Conservation (phyloP, 2,797 vertebrate genomes). For the Myripristis murdjan region DNA sequence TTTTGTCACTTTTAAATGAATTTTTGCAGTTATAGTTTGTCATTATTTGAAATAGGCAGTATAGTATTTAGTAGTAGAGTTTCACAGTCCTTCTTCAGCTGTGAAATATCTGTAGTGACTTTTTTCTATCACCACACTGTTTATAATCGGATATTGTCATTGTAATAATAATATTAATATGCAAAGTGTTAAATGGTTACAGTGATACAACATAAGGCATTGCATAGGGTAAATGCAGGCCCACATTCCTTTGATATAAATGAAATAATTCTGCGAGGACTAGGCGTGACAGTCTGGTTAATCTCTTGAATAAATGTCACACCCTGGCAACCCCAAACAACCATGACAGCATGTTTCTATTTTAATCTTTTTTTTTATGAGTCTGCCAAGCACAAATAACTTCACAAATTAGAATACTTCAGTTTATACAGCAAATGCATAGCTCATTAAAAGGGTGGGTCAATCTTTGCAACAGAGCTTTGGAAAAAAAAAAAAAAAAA, state of each 20-base stretch:
- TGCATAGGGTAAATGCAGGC: too few species aligned
- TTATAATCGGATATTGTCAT: too few species aligned
- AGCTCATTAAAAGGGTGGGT: slow-evolving; percentile 35
- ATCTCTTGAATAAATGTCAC: slow-evolving; percentile 26
- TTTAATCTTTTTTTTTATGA: slow-evolving; percentile 41
- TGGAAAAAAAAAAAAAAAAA: slow-evolving; percentile 25
- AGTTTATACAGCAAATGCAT: slow-evolving; percentile 23
- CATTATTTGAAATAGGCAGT: too few species aligned
- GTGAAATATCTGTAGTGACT: too few species aligned
- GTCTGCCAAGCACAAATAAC: slow-evolving; percentile 20
- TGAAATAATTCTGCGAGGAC: slow-evolving; percentile 4
- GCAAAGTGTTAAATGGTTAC: too few species aligned
- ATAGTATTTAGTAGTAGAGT: too few species aligned
- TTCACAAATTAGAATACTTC: slow-evolving; percentile 30
- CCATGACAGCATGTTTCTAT: slow-evolving; percentile 29
- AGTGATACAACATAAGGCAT: too few species aligned
- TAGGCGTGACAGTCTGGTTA: not conserved
- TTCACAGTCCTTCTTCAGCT: too few species aligned
- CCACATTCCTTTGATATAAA: slow-evolving; percentile 1
- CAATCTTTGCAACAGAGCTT: slow-evolving; percentile 12
- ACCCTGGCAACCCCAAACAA: slow-evolving; percentile 23
- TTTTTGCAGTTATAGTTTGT: too few species aligned
- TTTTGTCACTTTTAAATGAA: too few species aligned
- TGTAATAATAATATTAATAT: too few species aligned
- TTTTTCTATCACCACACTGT: too few species aligned